phyloP scores from a whole-genome alignment of 1,140 invertebrate genomes.

The Chrysoperla carnea region DNA sequence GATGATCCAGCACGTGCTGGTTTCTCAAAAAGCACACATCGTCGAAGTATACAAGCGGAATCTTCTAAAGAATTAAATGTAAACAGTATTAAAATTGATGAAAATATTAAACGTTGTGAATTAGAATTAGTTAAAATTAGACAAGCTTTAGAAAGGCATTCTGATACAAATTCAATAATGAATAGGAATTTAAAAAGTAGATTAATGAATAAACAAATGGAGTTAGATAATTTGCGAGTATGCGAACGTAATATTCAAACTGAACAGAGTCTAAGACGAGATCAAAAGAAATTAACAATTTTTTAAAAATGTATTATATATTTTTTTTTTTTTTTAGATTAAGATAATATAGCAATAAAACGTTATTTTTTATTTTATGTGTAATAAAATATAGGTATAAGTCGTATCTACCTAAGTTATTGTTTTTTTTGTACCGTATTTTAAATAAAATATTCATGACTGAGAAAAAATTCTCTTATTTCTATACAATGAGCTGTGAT shows the following conservation, averaged over 20 bases:
- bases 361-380: neutral
- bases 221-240: conserved; percentile 35
- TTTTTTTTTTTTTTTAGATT: conserved; percentile 17
- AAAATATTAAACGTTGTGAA: conserved; percentile 49
- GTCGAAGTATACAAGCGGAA: conserved; percentile 32
- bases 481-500: too few species aligned
- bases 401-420: neutral
- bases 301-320: conserved; percentile 29
- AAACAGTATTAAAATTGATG: conserved; percentile 50
- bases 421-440: neutral
- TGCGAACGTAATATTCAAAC: conserved; percentile 41
- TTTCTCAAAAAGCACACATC: conserved; percentile 15
- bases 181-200: conserved; percentile 38
- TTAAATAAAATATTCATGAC: too few species aligned
- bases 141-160: conserved; percentile 39
- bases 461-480: too few species aligned
- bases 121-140: conserved; percentile 45
- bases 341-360: neutral
- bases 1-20: conserved; percentile 1
- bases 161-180: conserved; percentile 27
- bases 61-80: conserved; percentile 51
- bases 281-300: conserved; percentile 44
- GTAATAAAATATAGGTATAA: neutral
- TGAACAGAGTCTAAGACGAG: conserved; percentile 50
- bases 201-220: conserved; percentile 36